phyloP scores from a whole-genome alignment of 2,888 invertebrate genomes.

The Rhynchonema sp. region DNA sequence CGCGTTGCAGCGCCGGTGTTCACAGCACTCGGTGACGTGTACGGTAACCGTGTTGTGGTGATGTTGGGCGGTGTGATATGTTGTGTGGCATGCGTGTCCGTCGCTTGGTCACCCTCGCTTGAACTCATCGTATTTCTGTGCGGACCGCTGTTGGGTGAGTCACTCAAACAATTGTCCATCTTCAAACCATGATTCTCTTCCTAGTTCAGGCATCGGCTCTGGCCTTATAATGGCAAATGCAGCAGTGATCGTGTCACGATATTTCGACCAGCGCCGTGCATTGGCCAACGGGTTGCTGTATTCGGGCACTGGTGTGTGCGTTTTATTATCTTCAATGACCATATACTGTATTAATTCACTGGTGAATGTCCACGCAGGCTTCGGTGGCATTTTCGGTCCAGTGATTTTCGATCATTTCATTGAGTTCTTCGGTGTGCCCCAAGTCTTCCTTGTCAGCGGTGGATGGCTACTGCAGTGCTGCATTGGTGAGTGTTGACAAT shows the following conservation, averaged over 20 bases:
- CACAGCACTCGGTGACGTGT: not conserved
- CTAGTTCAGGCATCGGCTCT: not conserved
- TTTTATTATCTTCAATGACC: too few relatives aligned
- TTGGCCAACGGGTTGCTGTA: constrained; percentile 6
- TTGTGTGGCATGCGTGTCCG: not conserved
- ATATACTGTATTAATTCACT: too few relatives aligned
- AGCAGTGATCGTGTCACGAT: constrained; percentile 3
- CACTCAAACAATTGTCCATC: too few relatives aligned
- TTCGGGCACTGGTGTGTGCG: too few relatives aligned
- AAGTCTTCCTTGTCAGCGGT: too few relatives aligned
- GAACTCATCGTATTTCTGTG: not conserved
- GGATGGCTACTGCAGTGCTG: too few relatives aligned
- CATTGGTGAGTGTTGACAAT: too few relatives aligned
- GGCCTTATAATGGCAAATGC: not conserved
- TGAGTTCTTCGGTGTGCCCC: not conserved
- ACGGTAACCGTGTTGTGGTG: not conserved
- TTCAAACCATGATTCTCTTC: too few relatives aligned
- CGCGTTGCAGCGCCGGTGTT: too few relatives aligned
- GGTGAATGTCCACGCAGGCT: too few relatives aligned
- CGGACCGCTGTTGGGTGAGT: not conserved
- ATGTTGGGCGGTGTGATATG: not conserved
- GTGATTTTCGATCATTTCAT: not conserved
- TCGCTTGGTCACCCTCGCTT: not conserved
- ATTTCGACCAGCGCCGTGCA: constrained; percentile 4
- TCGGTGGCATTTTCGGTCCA: constrained; percentile 4